These are phyloP conservation scores for Lerista edwardsae DNA, from an alignment of 2,797 vertebrate species.

Conservation along the genomic window DNA sequence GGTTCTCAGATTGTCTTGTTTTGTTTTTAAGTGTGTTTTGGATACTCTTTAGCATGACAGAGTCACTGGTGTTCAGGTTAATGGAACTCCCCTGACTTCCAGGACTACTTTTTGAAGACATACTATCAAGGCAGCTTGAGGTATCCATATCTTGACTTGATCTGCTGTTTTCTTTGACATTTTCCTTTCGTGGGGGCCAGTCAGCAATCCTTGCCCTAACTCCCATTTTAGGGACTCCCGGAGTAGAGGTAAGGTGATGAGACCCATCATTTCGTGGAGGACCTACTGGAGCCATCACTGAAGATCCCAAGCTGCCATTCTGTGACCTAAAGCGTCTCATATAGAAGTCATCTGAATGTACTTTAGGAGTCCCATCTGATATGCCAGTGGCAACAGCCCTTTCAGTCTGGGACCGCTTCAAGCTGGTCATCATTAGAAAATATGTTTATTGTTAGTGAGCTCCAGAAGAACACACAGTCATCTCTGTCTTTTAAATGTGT, in stretches of 20 bases:
- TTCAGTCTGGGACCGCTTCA: constrained; percentile 92
- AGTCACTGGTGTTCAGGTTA: constrained; percentile 89
- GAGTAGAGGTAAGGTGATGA: constrained; percentile 85
- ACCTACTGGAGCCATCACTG: constrained; percentile 79
- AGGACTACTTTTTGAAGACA: constrained; percentile 84
- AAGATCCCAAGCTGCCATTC: constrained; percentile 86
- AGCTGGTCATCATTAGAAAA: constrained; percentile 90
- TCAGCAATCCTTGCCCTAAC: constrained; percentile 96
- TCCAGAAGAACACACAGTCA: constrained; percentile 73
- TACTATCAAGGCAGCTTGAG: constrained; percentile 80
- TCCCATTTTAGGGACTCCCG: constrained; percentile 96
- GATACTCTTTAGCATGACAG: constrained; percentile 93
- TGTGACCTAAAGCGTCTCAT: constrained; percentile 89
- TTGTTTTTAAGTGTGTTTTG: constrained; percentile 92
- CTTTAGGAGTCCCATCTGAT: constrained; percentile 83
- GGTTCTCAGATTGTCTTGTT: constrained; percentile 82
- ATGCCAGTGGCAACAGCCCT: constrained; percentile 82
- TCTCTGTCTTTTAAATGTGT: constrained; percentile 73
- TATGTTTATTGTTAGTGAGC: constrained; percentile 79
- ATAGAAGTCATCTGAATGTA: constrained; percentile 93
- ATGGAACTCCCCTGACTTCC: constrained; percentile 87
- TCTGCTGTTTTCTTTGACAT: constrained; percentile 79
- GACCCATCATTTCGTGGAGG: constrained; percentile 87
- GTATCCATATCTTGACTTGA: constrained; percentile 84
- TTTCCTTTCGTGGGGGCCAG: constrained; percentile 95